Evolutionary conservation across 2,888 invertebrate species (phyloP), one percentile per base, ranked within the genome.

Genomic region (Chymomyza caudatula): DNA sequence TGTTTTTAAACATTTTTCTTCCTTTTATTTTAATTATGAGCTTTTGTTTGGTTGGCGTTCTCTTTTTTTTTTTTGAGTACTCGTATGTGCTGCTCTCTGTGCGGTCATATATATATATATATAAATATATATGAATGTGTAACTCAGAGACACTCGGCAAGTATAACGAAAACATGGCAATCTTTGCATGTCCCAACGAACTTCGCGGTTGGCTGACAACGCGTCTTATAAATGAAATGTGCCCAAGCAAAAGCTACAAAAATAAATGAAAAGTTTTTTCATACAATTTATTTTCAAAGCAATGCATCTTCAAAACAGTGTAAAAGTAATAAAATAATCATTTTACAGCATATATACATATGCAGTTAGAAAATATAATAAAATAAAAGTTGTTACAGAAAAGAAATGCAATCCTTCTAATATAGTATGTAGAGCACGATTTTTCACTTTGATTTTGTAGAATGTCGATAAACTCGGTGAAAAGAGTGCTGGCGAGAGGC

Each of bases 1-100:
- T 37, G 3, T 25, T 29, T 37, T 37, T 37, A 37, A 37, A 37
- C 8, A 60, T 58, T 67, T 63, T 60, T 67, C 61, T 80, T 76
- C 54, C 69, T 78, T 81, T 74, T 78, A 75, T 77, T 81, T 76
- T 63, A 74, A 76, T 77, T 76, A 76, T 70, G 74, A 71, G 58
- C 71, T 63, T 65, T 65, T 63, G 51, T 17, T 44, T 60, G 54
- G 42, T 13, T n/a, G 52, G 47, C 60, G 61, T 52, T 54, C 15
- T 54, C 19, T 11, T 11, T 62, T 55, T 43, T 15, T 62, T 53
- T 52, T 54, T 3, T 22, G 17, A 15, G 43, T 54, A 43, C 42
- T 11, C 5, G 29, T 42, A 19, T 55, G 8, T 29, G 25, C 47
- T 52, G 42, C 23, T 63, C 54, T 62, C 19, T 61, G 43, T 49